Conservation (phyloP, 2,888 invertebrate species). For the Nemotelus nigrinus region DNA sequence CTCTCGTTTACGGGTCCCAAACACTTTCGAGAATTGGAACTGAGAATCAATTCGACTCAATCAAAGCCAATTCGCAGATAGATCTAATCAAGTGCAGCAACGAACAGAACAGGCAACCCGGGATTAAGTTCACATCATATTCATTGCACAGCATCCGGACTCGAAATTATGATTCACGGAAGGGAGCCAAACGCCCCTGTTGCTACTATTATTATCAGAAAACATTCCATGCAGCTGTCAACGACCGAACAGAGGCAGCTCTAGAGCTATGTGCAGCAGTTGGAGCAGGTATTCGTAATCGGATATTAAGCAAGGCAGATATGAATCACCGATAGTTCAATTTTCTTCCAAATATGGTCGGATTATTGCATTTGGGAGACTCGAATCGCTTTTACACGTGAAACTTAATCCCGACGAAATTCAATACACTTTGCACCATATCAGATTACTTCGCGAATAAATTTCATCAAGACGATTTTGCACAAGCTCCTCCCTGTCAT, state of each 20-base stretch:
- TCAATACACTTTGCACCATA: no score
- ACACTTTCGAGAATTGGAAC: no score
- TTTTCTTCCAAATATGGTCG: constrained; percentile 37
- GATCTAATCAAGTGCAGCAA: background rate
- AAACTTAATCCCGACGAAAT: background rate
- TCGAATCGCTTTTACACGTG: background rate
- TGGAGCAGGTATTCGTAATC: constrained; percentile 7
- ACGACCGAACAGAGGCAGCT: background rate
- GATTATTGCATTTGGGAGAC: background rate
- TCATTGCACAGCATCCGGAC: no score
- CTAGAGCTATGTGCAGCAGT: background rate
- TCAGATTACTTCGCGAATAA: background rate
- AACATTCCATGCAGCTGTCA: constrained; percentile 23
- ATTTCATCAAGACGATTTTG: background rate
- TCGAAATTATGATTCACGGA: no score
- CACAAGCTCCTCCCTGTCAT: constrained; percentile 10
- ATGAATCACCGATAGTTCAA: constrained; percentile 21
- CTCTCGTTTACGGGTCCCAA: background rate
- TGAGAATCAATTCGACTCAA: background rate
- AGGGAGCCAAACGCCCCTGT: no score
- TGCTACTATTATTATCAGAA: no score
- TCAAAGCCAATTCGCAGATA: constrained; percentile 7
- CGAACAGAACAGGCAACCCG: background rate
- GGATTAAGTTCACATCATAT: background rate
- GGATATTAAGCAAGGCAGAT: constrained; percentile 3